phyloP scores from a whole-genome alignment of 2,888 invertebrate genomes.

The Julus scanicus region DNA sequence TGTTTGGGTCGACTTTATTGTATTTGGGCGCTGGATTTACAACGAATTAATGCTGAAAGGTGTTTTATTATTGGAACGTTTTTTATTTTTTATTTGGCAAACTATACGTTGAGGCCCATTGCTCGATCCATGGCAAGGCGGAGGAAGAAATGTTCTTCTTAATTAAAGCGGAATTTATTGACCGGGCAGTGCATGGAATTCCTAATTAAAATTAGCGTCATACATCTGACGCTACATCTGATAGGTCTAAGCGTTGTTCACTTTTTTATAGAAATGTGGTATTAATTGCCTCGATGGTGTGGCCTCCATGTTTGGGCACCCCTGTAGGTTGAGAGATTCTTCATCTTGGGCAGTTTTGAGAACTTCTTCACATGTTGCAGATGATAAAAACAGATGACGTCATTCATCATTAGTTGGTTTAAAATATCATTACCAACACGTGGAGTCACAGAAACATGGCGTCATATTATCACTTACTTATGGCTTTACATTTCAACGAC shows the following conservation, averaged over 20 bases:
- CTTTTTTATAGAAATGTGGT: neutral
- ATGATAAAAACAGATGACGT: no score
- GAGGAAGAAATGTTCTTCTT: conserved; percentile 6
- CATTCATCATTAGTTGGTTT: no score
- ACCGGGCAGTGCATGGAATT: neutral
- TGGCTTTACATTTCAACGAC: no score
- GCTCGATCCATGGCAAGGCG: neutral
- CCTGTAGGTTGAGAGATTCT: neutral
- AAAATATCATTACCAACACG: no score
- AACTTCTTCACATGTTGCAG: neutral
- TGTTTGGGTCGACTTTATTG: conserved; percentile 29
- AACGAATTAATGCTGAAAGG: conserved; percentile 39
- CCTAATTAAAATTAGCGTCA: conserved; percentile 30
- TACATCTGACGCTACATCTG: neutral
- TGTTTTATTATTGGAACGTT: neutral
- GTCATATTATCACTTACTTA: no score
- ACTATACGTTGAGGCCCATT: neutral
- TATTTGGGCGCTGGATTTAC: conserved; percentile 35
- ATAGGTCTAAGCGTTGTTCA: neutral
- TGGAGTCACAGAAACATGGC: no score
- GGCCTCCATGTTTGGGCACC: neutral
- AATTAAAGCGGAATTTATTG: conserved; percentile 39
- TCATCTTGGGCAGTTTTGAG: neutral
- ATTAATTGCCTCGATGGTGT: neutral
- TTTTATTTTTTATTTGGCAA: conserved; percentile 8